Evolutionary conservation across 2,113 vertebrate genomes (phyloP).

Genomic region (Helogale parvula): DNA sequence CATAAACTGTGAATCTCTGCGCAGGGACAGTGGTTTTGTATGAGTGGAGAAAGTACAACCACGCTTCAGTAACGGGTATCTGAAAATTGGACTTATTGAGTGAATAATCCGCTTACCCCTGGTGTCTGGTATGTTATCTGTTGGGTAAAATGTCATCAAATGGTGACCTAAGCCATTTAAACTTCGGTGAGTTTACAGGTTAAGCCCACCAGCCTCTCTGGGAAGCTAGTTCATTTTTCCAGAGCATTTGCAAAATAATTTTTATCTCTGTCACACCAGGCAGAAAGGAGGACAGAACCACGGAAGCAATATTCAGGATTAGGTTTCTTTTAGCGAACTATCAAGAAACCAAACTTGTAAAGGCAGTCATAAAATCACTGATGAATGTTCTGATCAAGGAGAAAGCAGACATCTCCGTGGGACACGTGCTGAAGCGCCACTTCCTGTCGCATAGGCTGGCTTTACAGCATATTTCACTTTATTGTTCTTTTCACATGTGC

Average conservation of each 20-base stretch:
- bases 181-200: not conserved
- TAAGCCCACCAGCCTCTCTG: not conserved
- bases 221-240: not conserved
- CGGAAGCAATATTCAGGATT: not conserved
- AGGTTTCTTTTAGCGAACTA: not conserved
- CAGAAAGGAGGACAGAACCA: not conserved
- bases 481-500: not conserved
- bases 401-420: not conserved
- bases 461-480: not conserved
- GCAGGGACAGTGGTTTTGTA: not conserved
- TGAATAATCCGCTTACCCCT: not conserved
- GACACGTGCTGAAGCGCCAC: not conserved
- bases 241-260: not conserved
- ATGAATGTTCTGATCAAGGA: not conserved
- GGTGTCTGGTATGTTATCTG: not conserved
- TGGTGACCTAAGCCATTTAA: not conserved
- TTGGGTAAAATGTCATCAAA: not conserved
- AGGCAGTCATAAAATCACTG: not conserved
- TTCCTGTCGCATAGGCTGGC: not conserved
- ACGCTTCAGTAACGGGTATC: not conserved
- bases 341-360: not conserved
- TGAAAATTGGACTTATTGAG: not conserved
- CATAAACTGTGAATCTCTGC: not conserved
- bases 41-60: not conserved
- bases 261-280: not conserved